A percentile compares a stretch with the other conserved stretches of the same genome.
phyloP scores from a whole-genome alignment of 2,113 vertebrate genomes.

The Budorcas taxicolor region DNA sequence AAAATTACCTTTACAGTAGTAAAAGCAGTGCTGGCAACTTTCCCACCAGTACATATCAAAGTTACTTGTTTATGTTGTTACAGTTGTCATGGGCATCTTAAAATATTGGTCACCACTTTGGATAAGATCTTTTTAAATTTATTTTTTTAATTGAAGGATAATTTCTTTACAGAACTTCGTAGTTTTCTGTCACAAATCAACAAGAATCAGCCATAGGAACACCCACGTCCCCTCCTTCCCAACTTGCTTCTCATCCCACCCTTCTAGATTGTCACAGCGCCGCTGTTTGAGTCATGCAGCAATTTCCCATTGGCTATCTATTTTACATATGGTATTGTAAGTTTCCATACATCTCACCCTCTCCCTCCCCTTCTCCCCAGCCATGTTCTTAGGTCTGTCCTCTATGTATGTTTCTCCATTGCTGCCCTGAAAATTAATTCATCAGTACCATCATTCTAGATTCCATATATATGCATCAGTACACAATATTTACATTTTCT shows the following conservation, averaged over 20 bases:
- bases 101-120: conserved; percentile 15
- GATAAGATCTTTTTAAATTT: conserved; percentile 4
- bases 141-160: background rate
- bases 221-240: background rate
- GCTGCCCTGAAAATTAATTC: background rate
- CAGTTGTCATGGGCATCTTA: background rate
- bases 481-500: background rate
- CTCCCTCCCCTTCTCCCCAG: background rate
- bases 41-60: background rate
- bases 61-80: background rate
- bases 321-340: background rate
- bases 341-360: background rate
- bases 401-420: background rate
- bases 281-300: background rate
- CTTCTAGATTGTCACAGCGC: background rate
- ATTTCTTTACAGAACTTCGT: background rate
- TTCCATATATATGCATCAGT: background rate
- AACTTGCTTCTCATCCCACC: background rate
- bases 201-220: background rate
- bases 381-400: background rate
- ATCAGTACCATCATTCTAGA: background rate
- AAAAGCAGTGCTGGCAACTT: background rate
- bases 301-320: background rate
- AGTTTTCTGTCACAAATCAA: background rate
- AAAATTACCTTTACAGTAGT: background rate